These are phyloP conservation scores for Centruroides sculpturatus DNA, from an alignment of 1,140 invertebrate species.

Conservation along the genomic window DNA sequence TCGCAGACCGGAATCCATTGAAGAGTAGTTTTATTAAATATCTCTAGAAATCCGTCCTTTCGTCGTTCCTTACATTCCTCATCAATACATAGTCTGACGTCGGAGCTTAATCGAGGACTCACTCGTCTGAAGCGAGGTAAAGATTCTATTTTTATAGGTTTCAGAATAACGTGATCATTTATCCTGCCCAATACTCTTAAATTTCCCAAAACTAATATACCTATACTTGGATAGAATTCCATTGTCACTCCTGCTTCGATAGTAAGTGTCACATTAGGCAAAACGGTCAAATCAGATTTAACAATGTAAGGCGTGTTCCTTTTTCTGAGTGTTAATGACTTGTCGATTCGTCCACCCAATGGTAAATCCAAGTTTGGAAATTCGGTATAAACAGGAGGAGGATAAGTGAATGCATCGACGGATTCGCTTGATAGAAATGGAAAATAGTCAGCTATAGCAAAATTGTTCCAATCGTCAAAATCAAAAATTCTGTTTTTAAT, in stretches of 20 bases:
- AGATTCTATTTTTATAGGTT: constrained; percentile 36
- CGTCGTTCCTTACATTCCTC: constrained; percentile 22
- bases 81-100: constrained; percentile 25
- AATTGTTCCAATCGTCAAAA: constrained; percentile 99
- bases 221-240: constrained; percentile 87
- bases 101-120: neutral
- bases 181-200: constrained; percentile 67
- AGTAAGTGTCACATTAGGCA: constrained; percentile 71
- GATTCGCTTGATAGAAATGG: constrained; percentile 52
- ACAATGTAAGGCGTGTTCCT: constrained; percentile 62
- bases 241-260: constrained; percentile 81
- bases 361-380: constrained; percentile 32
- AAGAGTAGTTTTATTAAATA: constrained; percentile 83
- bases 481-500: constrained; percentile 88
- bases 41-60: constrained; percentile 66
- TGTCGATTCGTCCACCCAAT: constrained; percentile 67
- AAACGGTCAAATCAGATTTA: constrained; percentile 85
- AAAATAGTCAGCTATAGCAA: constrained; percentile 74
- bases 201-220: constrained; percentile 86
- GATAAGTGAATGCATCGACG: constrained; percentile 20
- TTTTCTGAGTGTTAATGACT: constrained; percentile 51
- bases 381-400: neutral
- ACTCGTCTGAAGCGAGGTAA: neutral
- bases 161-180: constrained; percentile 68
- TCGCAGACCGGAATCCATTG: constrained; percentile 98